Evolutionary conservation across 2,888 invertebrate genomes (phyloP), one percentile per base, ranked within the genome.

Genomic region (Orthosia incerta): DNA sequence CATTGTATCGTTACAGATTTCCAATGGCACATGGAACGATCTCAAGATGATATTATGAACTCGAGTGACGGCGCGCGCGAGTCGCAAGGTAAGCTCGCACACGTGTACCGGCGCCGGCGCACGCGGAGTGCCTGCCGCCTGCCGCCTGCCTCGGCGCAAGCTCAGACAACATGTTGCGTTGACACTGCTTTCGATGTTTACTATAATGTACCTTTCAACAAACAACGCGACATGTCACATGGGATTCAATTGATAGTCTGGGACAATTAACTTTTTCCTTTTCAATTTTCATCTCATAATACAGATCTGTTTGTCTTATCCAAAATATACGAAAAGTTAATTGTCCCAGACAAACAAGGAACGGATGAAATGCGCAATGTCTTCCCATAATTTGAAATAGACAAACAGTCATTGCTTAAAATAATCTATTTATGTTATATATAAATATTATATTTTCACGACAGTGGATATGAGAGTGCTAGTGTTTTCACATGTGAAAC

Each of bases 51-150:
- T 97, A 97, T 98, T 93, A 97, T 98, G 97, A 97, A 98, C 94
- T 98, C 98, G 93, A 98, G 98, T 97, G 98, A 98, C 96, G 97
- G 97, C 96, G 98, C 98, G 95, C 97, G 98, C 96, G 98, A 98
- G 97, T 98, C 98, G 94, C 98, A 98, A 98, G 98, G 98, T 98
- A 98, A 98, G 98, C 91, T 64, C 80, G 74, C 69, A 79, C 83
- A 77, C 82, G 18, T 63, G 74, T 76, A 77, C 81, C 72, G 59
- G 59, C 89, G 71, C 87, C 85, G 86, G 18, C 76, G 86, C 87
- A 72, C 74, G 74, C 63, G 71, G n/a, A n/a, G n/a, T n/a, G n/a
- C n/a, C n/a, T n/a, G n/a, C n/a, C n/a, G 68, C 76, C 63, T 66
- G 74, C 46, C 77, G 67, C 87, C 82, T 80, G 86, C 88, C 80